A percentile compares a stretch with the other conserved stretches of the same genome.
These are phyloP conservation scores for Euclidia mi DNA, from an alignment of 2,888 invertebrate species.

Conservation along the genomic window DNA sequence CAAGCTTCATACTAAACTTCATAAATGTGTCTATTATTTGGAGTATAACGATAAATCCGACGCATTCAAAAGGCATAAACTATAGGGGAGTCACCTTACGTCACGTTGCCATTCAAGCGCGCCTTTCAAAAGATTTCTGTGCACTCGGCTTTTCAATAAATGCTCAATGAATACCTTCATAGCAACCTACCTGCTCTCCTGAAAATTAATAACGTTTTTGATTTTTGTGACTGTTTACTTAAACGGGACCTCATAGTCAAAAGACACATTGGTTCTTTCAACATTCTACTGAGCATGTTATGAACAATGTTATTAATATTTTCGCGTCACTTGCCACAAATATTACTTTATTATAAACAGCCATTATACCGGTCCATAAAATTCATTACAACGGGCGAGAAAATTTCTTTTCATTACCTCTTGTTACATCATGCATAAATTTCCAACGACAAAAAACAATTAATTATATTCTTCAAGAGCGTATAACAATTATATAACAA, in stretches of 20 bases:
- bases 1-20: slow-evolving; percentile 17
- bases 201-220: slow-evolving; percentile 74
- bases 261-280: too few relatives aligned
- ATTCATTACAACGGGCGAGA: slow-evolving; percentile 13
- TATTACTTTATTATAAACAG: slow-evolving; percentile 6
- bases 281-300: background rate
- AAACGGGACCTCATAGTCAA: too few relatives aligned
- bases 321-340: background rate
- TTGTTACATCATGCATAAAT: slow-evolving; percentile 25
- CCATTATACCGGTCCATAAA: slow-evolving; percentile 11
- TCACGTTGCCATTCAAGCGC: slow-evolving; percentile 67
- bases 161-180: slow-evolving; percentile 69
- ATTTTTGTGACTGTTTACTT: slow-evolving; percentile 35
- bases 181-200: slow-evolving; percentile 63
- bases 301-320: slow-evolving; percentile 4
- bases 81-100: slow-evolving; percentile 56
- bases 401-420: slow-evolving; percentile 24
- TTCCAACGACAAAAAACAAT: slow-evolving; percentile 35
- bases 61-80: slow-evolving; percentile 57
- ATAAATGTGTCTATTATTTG: slow-evolving; percentile 43
- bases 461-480: slow-evolving; percentile 46
- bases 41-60: slow-evolving; percentile 46
- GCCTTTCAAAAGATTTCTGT: slow-evolving; percentile 75
- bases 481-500: slow-evolving; percentile 46
- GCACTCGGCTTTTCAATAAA: slow-evolving; percentile 78